Base-by-base conservation (phyloP, 1,140 invertebrate genomes). In the Schlechtendalia chinensis region DNA sequence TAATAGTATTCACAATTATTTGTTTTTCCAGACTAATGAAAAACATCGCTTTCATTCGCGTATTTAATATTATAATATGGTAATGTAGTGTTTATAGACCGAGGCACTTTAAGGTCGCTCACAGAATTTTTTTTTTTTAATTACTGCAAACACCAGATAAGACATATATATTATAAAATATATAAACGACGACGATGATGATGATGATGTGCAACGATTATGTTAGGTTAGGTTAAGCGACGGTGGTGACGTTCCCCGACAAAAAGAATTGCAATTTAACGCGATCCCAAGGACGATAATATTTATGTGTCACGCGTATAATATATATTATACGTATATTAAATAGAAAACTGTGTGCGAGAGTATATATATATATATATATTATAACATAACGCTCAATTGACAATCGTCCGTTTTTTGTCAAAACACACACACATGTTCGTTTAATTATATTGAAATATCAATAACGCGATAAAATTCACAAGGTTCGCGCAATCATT, bases 41-140 rank as follows among this genome's bases (percentile, higher is more conserved):
- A n/a, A 65, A 17, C 19, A 65, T 29, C 29, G 61, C 61, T 39
- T 65, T 65, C 19, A 65, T 65, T 65, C 63, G 32, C 32, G 32
- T 39, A 39, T 39, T 39, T 8, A 39, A 39, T 39, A 8, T 39
- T 39, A 39, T 8, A 39, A 39, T 39, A 39, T 8, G 8, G 3
- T 39, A 39, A 39, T 39, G 32, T 39, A 39, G 32, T 39, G 3
- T 39, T 3, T 39, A 45, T 22, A 32, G 19, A 39, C 32, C 29
- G 32, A 39, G 8, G 63, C n/a, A 12, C 11, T 65, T 39, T 22
- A 65, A 65, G 63, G 63, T 65, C 63, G 32, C 19, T 22, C 29
- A 12, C 63, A 29, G 32, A n/a, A n/a, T 39, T 39, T 4, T 39
- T 39, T 39, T 39, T 1, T 65, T 65, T 39, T 65, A 65, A 65